Percentiles rank a stretch among this genome's conserved stretches.
phyloP scores from a whole-genome alignment of 2,797 vertebrate genomes.

The Tolypeutes matacus region DNA sequence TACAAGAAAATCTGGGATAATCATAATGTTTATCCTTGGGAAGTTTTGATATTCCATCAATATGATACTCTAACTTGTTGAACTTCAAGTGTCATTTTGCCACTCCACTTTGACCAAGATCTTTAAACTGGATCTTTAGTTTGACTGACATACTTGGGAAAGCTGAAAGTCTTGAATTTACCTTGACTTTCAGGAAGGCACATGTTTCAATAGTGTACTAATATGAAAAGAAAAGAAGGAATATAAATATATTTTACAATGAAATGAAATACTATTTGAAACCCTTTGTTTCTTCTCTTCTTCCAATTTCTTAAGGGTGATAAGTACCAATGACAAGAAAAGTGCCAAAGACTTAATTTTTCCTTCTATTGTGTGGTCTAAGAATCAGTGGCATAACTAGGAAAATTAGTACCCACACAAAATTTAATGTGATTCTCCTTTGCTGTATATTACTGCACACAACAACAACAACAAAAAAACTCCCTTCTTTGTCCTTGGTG shows the following conservation, averaged over 20 bases:
- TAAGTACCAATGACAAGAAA: background rate
- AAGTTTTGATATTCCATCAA: background rate
- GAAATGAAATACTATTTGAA: conserved; percentile 25
- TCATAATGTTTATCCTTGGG: background rate
- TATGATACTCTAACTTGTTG: background rate
- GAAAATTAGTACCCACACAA: background rate
- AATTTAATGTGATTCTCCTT: background rate
- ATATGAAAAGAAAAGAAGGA: conserved; percentile 11
- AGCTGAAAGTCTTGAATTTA: background rate
- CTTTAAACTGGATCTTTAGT: conserved; percentile 38
- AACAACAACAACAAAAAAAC: background rate
- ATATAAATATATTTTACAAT: background rate
- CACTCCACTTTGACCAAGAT: background rate
- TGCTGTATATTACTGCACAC: background rate
- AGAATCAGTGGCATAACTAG: background rate
- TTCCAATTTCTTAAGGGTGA: conserved; percentile 32
- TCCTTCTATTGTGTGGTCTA: background rate
- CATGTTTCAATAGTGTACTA: background rate
- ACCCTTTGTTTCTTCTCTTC: background rate
- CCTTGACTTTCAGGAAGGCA: conserved; percentile 5
- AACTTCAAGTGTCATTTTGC: background rate
- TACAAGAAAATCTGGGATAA: conserved; percentile 12
- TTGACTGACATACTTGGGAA: background rate
- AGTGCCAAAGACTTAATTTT: background rate
- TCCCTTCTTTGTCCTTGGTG: background rate